Base-by-base conservation (phyloP, 2,888 invertebrate species). In the Cantharis lateralis region DNA sequence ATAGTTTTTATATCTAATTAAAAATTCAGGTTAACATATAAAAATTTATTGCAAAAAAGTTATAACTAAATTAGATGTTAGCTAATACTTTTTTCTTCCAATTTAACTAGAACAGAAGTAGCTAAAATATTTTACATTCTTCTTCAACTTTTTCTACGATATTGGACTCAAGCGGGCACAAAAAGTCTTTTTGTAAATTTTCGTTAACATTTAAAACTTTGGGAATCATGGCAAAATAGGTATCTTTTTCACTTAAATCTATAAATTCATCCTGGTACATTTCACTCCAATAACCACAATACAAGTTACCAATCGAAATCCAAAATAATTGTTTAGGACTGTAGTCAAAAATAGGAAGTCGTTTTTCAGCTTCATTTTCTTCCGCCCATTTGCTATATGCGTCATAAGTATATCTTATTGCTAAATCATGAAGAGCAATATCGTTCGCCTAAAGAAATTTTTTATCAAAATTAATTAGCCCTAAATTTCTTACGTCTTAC, bases 351-450 rank as follows among this genome's bases (percentile, higher is more conserved):
- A 32, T 24, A 10, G 18, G 20, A 4, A 77, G 28, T 15, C 0
- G 13, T 15, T 10, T 11, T 16, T 77, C 77, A 5, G n/a, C 62
- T 0, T 32, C 48, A 71, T 70, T 70, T n/a, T 70, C 66, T 11
- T 26, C 15, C 0, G 90, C 91, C 94, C 94, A 95, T 7, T 91
- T 90, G 70, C 92, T 90, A 86, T 96, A 96, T 0, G 96, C 96
- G 80, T 91, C 90, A 87, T 96, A 97, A 0, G 97, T 95, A 84
- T 95, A 93, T 85, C 96, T 96, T 79, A 96, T 92, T 0, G 97
- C 97, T 13, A 77, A 18, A 16, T 20, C 18, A 15, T 74, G 73
- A 28, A 48, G 63, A 11, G 70, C 11, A 9, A 69, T 18, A 15
- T 64, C 32, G 11, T 48, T 16, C 11, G 61, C 32, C 74, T 74